Conservation (phyloP, 1,140 invertebrate species). For the Pogonomyrmex californicus region DNA sequence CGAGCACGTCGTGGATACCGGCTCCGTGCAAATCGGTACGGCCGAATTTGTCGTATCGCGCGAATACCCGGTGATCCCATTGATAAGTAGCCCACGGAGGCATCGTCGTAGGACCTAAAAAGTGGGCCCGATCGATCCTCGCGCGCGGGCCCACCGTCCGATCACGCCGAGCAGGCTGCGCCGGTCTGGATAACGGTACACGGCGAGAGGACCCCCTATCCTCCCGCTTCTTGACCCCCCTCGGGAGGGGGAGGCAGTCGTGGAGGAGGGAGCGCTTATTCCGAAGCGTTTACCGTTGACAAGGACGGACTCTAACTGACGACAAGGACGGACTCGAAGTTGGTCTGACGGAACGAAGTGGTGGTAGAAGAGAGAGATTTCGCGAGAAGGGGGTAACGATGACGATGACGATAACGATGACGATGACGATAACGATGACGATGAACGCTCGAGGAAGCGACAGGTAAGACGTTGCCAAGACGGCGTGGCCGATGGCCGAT, state of each 20-base stretch:
- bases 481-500: constrained; percentile 45
- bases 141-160: neutral
- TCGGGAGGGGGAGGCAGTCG: neutral
- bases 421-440: constrained; percentile 6
- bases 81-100: constrained; percentile 83
- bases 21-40: constrained; percentile 62
- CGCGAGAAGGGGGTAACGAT: neutral
- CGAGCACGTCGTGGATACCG: constrained; percentile 39
- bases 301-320: constrained; percentile 82
- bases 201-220: constrained; percentile 67
- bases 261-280: constrained; percentile 12
- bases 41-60: constrained; percentile 74
- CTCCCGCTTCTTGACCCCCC: neutral
- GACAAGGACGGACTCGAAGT: constrained; percentile 82
- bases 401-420: neutral
- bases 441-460: constrained; percentile 10
- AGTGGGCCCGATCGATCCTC: constrained; percentile 57
- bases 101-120: constrained; percentile 83
- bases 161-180: constrained; percentile 68
- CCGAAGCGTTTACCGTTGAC: constrained; percentile 73
- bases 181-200: constrained; percentile 84
- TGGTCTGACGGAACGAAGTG: neutral
- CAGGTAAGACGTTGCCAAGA: constrained; percentile 37
- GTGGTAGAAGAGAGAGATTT: neutral
- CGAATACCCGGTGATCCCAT: constrained; percentile 83